Base-by-base conservation (phyloP, 2,113 vertebrate genomes). In the Symphodus melops region DNA sequence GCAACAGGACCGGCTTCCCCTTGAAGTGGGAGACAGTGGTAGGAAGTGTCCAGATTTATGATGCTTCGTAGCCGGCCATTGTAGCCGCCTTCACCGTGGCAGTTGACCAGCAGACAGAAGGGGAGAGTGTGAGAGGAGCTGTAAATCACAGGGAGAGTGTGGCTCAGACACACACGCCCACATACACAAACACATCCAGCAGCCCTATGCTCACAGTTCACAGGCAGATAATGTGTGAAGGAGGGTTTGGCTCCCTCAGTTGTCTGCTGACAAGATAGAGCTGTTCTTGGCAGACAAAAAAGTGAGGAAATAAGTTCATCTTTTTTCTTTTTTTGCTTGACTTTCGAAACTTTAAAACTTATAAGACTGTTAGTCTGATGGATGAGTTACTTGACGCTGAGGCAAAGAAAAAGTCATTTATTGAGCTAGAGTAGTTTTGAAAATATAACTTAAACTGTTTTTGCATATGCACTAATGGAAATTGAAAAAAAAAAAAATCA, bases 1-100 rank as follows among this genome's bases (percentile, higher is more conserved):
- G 91, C 84, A 90, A 93, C 90, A 92, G 91, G 87, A 88, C 81
- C 87, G 85, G 84, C 86, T 90, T 91, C 82, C 88, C 93, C 92
- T 95, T 94, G 91, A 95, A 94, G 93, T 91, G 62, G 79, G 75
- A 94, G 92, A 94, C 92, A 94, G 91, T 85, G 82, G 85, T 93
- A 93, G 93, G 93, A 94, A 94, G 92, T 87, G 91, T 93, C 77
- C 86, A 92, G 92, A 95, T 94, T 95, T 95, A 95, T 94, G 92
- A 84, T 21, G 56, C 76, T 82, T 48, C 39, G 64, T 68, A 82
- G 85, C 83, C 72, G 71, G 75, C 78, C 73, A 77, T 83, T 84
- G 87, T 85, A 79, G 83, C 82, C 78, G 80, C 88, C 87, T 93
- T 90, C 81, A 79, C 89, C 72, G 16, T 91, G 88, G 90, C 77